Evolutionary conservation across 2,113 vertebrate genomes (phyloP), one percentile per base, ranked within the genome.

Genomic region (Equus quagga): DNA sequence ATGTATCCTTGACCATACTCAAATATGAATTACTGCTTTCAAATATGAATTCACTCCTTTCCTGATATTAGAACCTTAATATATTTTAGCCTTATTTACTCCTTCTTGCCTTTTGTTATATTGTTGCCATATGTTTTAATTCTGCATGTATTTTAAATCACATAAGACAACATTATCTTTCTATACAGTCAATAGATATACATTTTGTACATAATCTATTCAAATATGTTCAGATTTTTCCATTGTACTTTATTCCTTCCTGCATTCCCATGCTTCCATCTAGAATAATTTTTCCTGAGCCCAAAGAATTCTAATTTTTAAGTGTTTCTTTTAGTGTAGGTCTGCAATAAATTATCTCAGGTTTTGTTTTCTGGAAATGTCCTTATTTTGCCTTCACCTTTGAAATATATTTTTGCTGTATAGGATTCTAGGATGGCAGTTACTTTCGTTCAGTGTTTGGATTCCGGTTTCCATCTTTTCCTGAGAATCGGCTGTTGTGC

Each of bases 291-390:
- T 85, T 96, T 88, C 17, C 54, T 88, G 60, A 70, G 4, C 17
- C 36, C 72, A 49, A 94, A 89, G 49, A 85, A 76, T 7, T 89
- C 33, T 58, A 33, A 64, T 69, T 65, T 70, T 36, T 46, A 81
- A 89, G 17, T 67, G 70, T 44, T 28, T 85, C 12, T 36, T 86
- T 91, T 58, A 83, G 3, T 44, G 6, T 46, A 79, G 13, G 13
- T 83, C 26, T 70, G 31, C n/a, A 92, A 31, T 18, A 87, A 73
- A 73, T 60, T 46, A n/a, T 58, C 75, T 91, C 44, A 82, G 46
- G 15, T 78, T 95, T 86, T 96, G 31, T 78, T 95, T 95, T 54
- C 33, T 54, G 26, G 26, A 82, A 91, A 73, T 56, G 18, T 17
- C 24, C 54, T 60, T 79, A 79, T 70, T 94, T 92, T 94, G 11